These are phyloP conservation scores for Caenorhabditis brenneri DNA, from an alignment of 1,140 invertebrate species.

Conservation along the genomic window DNA sequence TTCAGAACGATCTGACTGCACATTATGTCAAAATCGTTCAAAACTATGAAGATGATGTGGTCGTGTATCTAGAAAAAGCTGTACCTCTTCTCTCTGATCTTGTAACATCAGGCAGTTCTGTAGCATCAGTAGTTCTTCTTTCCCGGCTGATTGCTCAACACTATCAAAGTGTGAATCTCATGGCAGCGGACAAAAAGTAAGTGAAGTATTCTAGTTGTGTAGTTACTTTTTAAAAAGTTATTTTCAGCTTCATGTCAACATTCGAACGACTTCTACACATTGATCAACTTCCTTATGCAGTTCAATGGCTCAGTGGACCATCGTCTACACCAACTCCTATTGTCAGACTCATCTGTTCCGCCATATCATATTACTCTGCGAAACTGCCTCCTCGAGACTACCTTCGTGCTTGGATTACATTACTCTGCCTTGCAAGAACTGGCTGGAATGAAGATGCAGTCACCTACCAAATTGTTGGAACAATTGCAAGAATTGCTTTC, in stretches of 20 bases:
- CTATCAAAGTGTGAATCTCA: slow-evolving; percentile 34
- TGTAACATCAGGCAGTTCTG: slow-evolving; percentile 32
- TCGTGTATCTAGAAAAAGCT: slow-evolving; percentile 29
- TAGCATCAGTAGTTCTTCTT: slow-evolving; percentile 39
- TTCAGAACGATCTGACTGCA: slow-evolving; percentile 49
- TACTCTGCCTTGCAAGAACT: slow-evolving; percentile 28
- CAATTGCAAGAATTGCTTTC: slow-evolving; percentile 47
- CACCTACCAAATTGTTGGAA: slow-evolving; percentile 51
- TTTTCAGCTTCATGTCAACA: slow-evolving; percentile 51
- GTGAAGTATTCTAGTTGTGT: not conserved
- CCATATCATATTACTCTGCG: slow-evolving; percentile 45
- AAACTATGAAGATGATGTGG: slow-evolving; percentile 17
- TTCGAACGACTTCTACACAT: slow-evolving; percentile 51
- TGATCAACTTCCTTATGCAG: slow-evolving; percentile 51
- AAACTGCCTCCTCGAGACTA: not conserved
- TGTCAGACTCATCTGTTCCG: slow-evolving; percentile 42
- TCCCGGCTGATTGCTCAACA: slow-evolving; percentile 33
- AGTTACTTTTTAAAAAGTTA: not conserved
- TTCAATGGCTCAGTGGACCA: slow-evolving; percentile 51
- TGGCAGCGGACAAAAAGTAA: slow-evolving; percentile 36
- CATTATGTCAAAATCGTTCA: slow-evolving; percentile 45
- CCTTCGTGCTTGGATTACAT: slow-evolving; percentile 46
- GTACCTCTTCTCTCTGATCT: slow-evolving; percentile 43
- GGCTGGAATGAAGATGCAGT: slow-evolving; percentile 49
- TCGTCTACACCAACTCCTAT: slow-evolving; percentile 49